Evolutionary conservation across 2,113 vertebrate species (phyloP).

Genomic region (Geothlypis trichas): DNA sequence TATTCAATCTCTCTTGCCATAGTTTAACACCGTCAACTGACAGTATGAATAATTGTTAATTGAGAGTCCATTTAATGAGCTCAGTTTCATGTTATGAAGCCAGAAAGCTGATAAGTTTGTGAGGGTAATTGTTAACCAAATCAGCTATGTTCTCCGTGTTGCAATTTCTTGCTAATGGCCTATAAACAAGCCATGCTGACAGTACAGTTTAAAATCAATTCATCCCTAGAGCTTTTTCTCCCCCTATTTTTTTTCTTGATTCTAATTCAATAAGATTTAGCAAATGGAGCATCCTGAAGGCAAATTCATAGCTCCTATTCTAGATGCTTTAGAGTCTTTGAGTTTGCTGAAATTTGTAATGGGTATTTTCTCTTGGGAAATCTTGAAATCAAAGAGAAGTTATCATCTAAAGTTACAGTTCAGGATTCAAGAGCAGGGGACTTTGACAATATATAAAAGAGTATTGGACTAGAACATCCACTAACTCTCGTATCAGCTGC

Average conservation of each 20-base stretch:
- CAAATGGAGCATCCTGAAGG: neutral
- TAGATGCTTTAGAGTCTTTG: neutral
- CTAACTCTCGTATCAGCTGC: neutral
- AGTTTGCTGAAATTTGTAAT: neutral
- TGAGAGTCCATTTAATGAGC: neutral
- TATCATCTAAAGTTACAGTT: neutral
- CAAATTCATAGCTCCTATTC: neutral
- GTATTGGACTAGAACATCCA: neutral
- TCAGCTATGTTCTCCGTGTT: neutral
- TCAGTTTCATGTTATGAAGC: neutral
- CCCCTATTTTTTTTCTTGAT: fast-evolving
- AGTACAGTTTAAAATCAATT: slow-evolving; percentile 12
- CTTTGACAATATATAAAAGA: slow-evolving; percentile 4
- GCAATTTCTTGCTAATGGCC: neutral
- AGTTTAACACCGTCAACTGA: neutral
- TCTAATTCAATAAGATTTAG: neutral
- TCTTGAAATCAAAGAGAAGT: neutral
- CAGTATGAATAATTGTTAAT: slow-evolving; percentile 14
- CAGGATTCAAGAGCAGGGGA: neutral
- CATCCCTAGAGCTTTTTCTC: neutral
- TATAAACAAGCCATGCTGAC: neutral
- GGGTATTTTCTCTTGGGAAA: neutral
- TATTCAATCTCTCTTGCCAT: neutral
- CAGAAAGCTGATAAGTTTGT: slow-evolving; percentile 4
- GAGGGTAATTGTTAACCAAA: slow-evolving; percentile 7